A percentile compares a stretch with the other conserved stretches of the same genome.
These are phyloP conservation scores for Plusia festucae DNA, from an alignment of 2,888 invertebrate species.

Conservation along the genomic window DNA sequence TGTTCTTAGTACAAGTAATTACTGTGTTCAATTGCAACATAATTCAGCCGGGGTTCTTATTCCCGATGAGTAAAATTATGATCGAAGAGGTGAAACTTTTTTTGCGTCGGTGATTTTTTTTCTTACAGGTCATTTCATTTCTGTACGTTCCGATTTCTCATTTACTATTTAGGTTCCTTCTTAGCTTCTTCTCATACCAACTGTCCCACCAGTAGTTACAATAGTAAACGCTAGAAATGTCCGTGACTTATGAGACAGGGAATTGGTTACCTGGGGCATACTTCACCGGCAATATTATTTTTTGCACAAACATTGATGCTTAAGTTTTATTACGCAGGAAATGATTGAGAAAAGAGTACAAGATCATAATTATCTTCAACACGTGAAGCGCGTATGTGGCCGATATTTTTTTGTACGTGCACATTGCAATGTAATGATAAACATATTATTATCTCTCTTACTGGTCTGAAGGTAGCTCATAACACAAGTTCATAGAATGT, in stretches of 20 bases:
- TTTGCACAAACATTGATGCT: not conserved
- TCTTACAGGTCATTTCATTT: not conserved
- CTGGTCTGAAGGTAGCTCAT: too few species aligned
- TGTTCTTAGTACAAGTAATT: slow-evolving; percentile 27
- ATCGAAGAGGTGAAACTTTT: not conserved
- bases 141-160: too few species aligned
- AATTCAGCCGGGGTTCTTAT: not conserved
- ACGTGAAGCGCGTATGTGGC: slow-evolving; percentile 24
- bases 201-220: too few species aligned
- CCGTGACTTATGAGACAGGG: too few species aligned
- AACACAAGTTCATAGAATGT: not conserved
- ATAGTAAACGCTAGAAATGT: too few species aligned
- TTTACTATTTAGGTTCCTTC: too few species aligned
- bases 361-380: slow-evolving; percentile 24
- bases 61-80: not conserved
- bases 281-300: too few species aligned
- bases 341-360: slow-evolving; percentile 13
- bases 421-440: slow-evolving; percentile 12
- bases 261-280: too few species aligned
- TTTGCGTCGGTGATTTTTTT: not conserved
- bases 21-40: slow-evolving; percentile 34
- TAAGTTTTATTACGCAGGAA: slow-evolving; percentile 17
- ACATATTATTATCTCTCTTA: slow-evolving; percentile 33
- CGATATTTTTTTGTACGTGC: slow-evolving; percentile 23
- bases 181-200: too few species aligned